Percentiles rank a stretch among this genome's conserved stretches.
Evolutionary conservation across 2,113 vertebrate species (phyloP).

Genomic region (Eulemur macaco): DNA sequence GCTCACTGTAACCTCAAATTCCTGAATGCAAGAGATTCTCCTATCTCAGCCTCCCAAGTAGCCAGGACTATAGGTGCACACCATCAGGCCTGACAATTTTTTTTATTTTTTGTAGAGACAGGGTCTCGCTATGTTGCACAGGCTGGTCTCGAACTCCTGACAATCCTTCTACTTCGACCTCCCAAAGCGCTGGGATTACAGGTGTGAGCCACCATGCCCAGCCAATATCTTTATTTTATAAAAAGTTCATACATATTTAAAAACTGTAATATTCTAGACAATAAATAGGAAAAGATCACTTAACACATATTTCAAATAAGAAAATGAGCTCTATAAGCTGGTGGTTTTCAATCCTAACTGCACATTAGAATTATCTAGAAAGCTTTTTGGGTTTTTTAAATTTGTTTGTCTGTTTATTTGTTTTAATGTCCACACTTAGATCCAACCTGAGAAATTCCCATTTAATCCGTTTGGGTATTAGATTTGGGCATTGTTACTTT

Average conservation of each 20-base stretch:
- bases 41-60: no score
- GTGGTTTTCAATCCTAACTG: neutral
- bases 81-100: no score
- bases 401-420: neutral
- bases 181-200: no score
- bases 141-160: no score
- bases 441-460: neutral
- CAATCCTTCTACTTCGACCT: no score
- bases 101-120: no score
- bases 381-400: neutral
- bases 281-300: neutral
- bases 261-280: neutral
- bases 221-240: neutral
- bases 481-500: neutral
- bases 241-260: neutral
- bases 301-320: neutral
- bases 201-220: no score
- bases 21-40: no score
- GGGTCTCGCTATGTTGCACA: no score
- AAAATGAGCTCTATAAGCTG: neutral
- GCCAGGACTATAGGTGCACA: no score
- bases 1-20: no score
- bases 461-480: neutral
- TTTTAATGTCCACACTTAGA: neutral
- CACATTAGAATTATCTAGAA: neutral